Percentiles rank a stretch among this genome's conserved stretches.
Conservation (phyloP, 2,888 invertebrate genomes). For the Coenonympha glycerion region DNA sequence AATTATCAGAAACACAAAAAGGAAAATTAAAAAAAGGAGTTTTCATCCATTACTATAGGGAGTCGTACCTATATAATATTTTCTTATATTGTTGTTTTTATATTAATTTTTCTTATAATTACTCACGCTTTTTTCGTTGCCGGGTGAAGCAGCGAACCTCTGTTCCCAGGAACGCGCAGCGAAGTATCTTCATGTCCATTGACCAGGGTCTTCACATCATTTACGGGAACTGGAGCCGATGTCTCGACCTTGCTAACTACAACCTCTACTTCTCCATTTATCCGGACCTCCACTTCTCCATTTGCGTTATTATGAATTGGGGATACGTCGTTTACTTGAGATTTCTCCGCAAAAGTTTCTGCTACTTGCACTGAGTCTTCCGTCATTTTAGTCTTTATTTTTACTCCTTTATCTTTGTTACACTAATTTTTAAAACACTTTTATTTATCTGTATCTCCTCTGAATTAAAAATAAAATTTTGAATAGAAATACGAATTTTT, state of each 20-base stretch:
- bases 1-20: too few species aligned
- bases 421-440: slow-evolving; percentile 6
- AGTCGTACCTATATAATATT: too few species aligned
- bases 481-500: too few species aligned
- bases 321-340: slow-evolving; percentile 30
- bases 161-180: slow-evolving; percentile 19
- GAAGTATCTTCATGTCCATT: slow-evolving; percentile 17
- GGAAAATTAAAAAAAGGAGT: too few species aligned
- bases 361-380: slow-evolving; percentile 53
- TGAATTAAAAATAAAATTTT: slow-evolving; percentile 5
- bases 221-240: not conserved
- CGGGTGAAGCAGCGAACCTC: slow-evolving; percentile 17
- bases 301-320: not conserved
- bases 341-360: slow-evolving; percentile 34
- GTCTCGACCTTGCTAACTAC: not conserved
- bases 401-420: not conserved
- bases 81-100: too few species aligned
- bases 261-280: not conserved
- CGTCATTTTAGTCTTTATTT: slow-evolving; percentile 47
- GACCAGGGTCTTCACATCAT: not conserved
- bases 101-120: not conserved
- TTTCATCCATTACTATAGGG: too few species aligned
- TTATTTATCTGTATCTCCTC: slow-evolving; percentile 15
- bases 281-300: not conserved
- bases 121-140: slow-evolving; percentile 25